Conservation (phyloP, 2,888 invertebrate genomes). For the Tipula unca region DNA sequence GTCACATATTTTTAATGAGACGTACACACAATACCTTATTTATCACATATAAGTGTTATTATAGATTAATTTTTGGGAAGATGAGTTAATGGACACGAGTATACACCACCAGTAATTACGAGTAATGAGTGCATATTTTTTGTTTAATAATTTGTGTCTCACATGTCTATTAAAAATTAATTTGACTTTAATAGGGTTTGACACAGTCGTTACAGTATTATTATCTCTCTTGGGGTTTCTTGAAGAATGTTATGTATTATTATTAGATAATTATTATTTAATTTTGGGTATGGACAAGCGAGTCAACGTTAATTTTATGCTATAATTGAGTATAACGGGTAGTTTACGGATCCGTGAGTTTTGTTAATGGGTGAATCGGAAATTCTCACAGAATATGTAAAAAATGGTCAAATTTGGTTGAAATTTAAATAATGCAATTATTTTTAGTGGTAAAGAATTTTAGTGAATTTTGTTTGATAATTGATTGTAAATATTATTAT, state of each 20-base stretch:
- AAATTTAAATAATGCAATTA: too few species aligned
- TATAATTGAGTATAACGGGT: background rate
- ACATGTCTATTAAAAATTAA: background rate
- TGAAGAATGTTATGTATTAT: background rate
- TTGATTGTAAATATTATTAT: too few species aligned
- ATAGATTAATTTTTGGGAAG: background rate
- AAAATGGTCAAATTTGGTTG: too few species aligned
- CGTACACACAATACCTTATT: background rate
- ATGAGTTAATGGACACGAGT: background rate
- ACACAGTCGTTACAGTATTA: background rate
- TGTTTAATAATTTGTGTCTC: background rate
- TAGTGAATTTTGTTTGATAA: too few species aligned
- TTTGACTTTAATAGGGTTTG: background rate
- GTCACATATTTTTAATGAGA: background rate
- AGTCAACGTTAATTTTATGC: background rate
- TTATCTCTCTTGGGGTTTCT: background rate
- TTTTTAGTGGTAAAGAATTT: too few species aligned
- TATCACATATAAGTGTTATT: too few species aligned
- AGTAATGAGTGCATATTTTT: background rate
- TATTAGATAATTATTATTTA: background rate
- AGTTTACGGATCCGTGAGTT: background rate
- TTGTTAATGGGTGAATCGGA: background rate
- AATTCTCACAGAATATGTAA: background rate
- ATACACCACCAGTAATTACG: background rate
- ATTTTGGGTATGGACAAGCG: background rate